Evolutionary conservation across 1,140 invertebrate species (phyloP).

Genomic region (Schlechtendalia chinensis): DNA sequence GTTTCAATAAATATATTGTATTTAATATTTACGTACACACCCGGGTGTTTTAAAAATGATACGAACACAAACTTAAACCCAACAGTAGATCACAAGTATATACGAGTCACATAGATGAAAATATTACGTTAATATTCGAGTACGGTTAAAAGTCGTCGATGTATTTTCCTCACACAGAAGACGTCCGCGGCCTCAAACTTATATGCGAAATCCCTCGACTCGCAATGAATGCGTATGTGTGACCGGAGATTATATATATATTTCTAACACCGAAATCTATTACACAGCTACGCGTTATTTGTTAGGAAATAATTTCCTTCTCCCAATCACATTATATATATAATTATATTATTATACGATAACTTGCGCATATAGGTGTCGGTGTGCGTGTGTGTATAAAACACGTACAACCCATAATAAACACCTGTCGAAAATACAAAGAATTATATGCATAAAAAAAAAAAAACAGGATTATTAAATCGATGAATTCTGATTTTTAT

Average conservation of each 20-base stretch:
- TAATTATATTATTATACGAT: neutral
- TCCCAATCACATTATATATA: neutral
- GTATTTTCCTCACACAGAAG: no score
- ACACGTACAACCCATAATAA: neutral
- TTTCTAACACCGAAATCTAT: neutral
- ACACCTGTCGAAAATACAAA: constrained; percentile 16
- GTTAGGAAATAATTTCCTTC: neutral
- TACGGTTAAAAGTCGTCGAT: neutral
- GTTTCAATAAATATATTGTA: no score
- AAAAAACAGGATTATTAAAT: constrained; percentile 7
- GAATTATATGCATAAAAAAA: neutral
- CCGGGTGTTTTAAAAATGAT: no score
- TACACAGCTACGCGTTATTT: no score
- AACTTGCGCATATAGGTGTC: neutral
- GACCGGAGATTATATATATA: neutral
- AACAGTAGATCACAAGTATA: neutral
- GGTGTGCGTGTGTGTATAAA: neutral
- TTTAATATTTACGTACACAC: no score
- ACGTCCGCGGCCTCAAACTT: neutral
- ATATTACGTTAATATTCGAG: neutral
- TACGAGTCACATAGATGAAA: no score
- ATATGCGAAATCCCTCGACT: neutral
- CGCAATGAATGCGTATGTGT: neutral
- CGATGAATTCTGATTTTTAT: constrained; percentile 6
- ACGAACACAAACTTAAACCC: no score